phyloP scores from a whole-genome alignment of 2,888 invertebrate species.

The Oligia strigilis region DNA sequence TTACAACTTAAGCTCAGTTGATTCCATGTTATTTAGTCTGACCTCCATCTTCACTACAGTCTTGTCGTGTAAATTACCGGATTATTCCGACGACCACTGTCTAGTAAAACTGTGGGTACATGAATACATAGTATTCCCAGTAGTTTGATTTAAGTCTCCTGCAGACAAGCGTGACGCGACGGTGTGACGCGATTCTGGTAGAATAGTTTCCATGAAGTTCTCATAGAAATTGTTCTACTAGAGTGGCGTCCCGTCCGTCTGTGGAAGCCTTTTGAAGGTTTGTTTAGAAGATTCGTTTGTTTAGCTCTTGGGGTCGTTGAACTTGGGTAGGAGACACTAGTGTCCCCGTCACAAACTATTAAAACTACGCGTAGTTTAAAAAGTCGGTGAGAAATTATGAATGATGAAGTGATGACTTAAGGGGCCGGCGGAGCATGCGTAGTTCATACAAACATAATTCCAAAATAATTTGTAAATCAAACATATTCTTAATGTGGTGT shows the following conservation, averaged over 20 bases:
- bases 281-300: neutral
- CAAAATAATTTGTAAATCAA: no score
- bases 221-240: neutral
- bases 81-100: constrained; percentile 48
- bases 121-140: constrained; percentile 29
- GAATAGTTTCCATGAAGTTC: neutral
- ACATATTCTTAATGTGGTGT: no score
- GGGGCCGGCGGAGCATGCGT: no score
- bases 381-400: neutral
- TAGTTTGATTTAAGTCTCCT: constrained; percentile 23
- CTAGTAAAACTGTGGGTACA: constrained; percentile 26
- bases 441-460: no score
- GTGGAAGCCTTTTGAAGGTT: neutral
- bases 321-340: neutral
- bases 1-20: constrained; percentile 49
- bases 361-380: neutral
- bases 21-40: constrained; percentile 56
- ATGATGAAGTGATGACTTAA: neutral
- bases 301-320: constrained; percentile 16
- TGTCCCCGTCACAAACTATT: neutral
- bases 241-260: neutral
- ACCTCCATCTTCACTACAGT: constrained; percentile 40
- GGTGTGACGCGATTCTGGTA: neutral
- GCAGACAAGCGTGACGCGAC: neutral
- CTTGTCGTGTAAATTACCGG: constrained; percentile 53